These are phyloP conservation scores for Pygoscelis antarcticus DNA, from an alignment of 2,113 vertebrate species.

Conservation along the genomic window DNA sequence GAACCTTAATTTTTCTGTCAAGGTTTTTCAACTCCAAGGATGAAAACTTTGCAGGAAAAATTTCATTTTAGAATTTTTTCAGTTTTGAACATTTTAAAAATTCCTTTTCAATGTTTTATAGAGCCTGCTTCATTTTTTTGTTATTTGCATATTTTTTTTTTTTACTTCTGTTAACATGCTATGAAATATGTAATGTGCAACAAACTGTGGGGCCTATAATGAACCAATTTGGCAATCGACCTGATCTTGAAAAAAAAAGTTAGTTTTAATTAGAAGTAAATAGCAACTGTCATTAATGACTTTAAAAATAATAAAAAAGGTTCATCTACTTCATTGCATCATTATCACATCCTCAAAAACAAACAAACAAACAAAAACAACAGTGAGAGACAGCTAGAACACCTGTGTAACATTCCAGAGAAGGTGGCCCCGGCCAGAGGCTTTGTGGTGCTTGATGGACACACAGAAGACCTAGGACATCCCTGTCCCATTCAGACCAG, in stretches of 20 bases:
- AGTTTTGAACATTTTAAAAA: neutral
- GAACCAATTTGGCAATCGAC: neutral
- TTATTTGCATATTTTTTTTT: neutral
- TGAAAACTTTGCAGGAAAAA: neutral
- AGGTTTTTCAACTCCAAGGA: neutral
- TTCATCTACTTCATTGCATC: neutral
- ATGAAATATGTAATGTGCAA: neutral
- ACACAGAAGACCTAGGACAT: neutral
- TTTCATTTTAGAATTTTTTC: neutral
- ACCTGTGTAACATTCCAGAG: neutral
- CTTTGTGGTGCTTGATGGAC: neutral
- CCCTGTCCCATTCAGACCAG: neutral
- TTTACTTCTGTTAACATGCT: too few species aligned
- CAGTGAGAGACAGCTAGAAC: neutral
- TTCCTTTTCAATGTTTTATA: neutral
- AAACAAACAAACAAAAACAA: neutral
- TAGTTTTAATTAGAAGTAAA: neutral
- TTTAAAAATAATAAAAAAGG: neutral
- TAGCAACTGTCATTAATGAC: neutral
- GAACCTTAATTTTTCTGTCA: neutral
- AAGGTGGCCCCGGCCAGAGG: neutral
- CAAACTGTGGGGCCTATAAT: neutral
- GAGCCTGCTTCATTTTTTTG: neutral
- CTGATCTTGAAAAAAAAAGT: neutral
- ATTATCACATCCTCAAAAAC: neutral